Conservation (phyloP, 2,797 vertebrate genomes). For the Phalanger gymnotis region DNA sequence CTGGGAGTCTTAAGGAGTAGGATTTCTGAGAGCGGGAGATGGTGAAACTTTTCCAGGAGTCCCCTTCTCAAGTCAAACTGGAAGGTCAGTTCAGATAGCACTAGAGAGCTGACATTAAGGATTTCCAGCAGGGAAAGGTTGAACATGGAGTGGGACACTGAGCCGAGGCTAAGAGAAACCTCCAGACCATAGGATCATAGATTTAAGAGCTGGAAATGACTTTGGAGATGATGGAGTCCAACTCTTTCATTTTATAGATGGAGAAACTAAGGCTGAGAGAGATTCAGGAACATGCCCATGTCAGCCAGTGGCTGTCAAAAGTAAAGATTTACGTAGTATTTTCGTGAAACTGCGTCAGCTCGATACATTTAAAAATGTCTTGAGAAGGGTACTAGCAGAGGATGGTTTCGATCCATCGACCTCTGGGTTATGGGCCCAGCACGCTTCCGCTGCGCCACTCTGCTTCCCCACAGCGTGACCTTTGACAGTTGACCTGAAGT, state of each 20-base stretch:
- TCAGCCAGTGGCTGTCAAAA: no score
- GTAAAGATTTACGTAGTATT: no score
- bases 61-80: not conserved
- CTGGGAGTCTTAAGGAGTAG: not conserved
- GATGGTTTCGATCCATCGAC: no score
- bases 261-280: not conserved
- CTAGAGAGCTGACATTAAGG: not conserved
- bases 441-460: no score
- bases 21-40: not conserved
- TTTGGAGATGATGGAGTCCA: no score
- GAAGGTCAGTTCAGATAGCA: not conserved
- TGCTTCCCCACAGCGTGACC: fast-evolving
- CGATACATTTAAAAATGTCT: no score
- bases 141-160: no score
- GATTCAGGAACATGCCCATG: not conserved
- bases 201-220: not conserved
- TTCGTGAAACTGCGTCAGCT: no score
- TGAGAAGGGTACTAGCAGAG: no score
- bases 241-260: not conserved
- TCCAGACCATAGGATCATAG: not conserved
- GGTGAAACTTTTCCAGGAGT: not conserved
- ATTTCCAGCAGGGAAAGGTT: not conserved
- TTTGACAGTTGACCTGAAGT: no score
- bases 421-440: no score
- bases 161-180: not conserved